Base-by-base conservation (phyloP, 1,140 invertebrate species). In the Stegodyphus mimosarum region DNA sequence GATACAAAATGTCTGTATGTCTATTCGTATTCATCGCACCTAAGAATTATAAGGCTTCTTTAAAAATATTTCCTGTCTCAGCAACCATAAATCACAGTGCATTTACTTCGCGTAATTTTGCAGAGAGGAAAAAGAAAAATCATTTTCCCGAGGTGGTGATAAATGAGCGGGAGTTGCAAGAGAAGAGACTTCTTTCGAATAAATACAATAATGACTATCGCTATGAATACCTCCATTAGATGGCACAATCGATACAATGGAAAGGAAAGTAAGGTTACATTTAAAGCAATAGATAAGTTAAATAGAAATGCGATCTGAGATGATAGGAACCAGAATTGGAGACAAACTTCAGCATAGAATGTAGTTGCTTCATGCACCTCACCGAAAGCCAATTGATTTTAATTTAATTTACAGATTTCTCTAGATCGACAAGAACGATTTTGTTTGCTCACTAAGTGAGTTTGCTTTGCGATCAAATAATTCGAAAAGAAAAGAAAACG, bases 401-500 rank as follows among this genome's bases (percentile, higher is more conserved):
- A 84, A 84, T 70, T 55, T 84, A 84, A 84, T 84, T 84, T 76
- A 84, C 81, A 84, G 81, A 84, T 76, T 75, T 81, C 48, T 17
- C 55, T 73, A 64, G 69, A 55, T 63, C n/a, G 53, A 80, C 18
- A 80, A 69, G 60, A 81, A 81, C 17, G 64, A 71, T 64, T 66
- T 55, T 18, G 70, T 81, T 76, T 84, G 81, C 66, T 13, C n/a
- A 73, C 55, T 73, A 84, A 84, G 55, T 50, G n/a, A 74, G 81
- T 84, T 84, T 84, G 52, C 64, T 51, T 75, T 67, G 76, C 64
- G 73, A 84, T 66, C 81, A 75, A 84, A 84, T 76, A 84, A 75
- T 64, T 75, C 81, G 81, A n/a, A 49, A 60, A 51, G 53, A 55
- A 55, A 55, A 55, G 53, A 55, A 55, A 7, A 60, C 9, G 5